Conservation (phyloP, 2,797 vertebrate species). For the Myripristis murdjan region DNA sequence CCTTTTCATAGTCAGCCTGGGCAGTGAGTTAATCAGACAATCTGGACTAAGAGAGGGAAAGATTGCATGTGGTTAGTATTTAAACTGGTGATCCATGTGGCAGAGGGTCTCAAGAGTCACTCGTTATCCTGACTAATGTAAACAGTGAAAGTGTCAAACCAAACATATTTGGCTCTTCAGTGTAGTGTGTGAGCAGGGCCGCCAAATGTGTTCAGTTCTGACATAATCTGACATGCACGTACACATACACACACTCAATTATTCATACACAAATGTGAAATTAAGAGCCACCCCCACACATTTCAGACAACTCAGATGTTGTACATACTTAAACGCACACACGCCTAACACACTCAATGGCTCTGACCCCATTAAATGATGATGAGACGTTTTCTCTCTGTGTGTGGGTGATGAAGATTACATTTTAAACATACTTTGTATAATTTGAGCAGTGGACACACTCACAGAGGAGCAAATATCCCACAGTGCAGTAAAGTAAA, state of each 20-base stretch:
- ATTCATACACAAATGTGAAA: constrained; percentile 43
- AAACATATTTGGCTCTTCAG: constrained; percentile 63
- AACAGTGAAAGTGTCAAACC: constrained; percentile 75
- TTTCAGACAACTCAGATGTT: constrained; percentile 29
- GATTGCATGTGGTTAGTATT: constrained; percentile 77
- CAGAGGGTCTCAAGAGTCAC: constrained; percentile 59
- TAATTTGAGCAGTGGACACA: constrained; percentile 58
- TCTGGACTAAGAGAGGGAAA: constrained; percentile 39
- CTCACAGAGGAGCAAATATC: constrained; percentile 51
- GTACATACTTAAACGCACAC: constrained; percentile 28
- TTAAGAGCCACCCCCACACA: constrained; percentile 25
- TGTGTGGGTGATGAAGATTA: constrained; percentile 65
- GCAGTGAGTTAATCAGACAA: constrained; percentile 46
- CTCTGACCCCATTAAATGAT: constrained; percentile 34
- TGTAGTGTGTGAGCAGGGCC: background rate
- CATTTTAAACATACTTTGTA: constrained; percentile 71
- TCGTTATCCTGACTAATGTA: constrained; percentile 67
- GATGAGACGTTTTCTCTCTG: constrained; percentile 21
- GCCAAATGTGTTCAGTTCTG: too few species aligned
- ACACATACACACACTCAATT: constrained; percentile 29
- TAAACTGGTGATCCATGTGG: constrained; percentile 52
- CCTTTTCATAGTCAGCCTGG: constrained; percentile 61
- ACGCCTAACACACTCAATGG: constrained; percentile 37
- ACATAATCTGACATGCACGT: constrained; percentile 12
- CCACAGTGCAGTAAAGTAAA: constrained; percentile 62